Evolutionary conservation across 2,113 vertebrate species (phyloP), one percentile per base, ranked within the genome.

Genomic region (Rhodinocichla rosea): DNA sequence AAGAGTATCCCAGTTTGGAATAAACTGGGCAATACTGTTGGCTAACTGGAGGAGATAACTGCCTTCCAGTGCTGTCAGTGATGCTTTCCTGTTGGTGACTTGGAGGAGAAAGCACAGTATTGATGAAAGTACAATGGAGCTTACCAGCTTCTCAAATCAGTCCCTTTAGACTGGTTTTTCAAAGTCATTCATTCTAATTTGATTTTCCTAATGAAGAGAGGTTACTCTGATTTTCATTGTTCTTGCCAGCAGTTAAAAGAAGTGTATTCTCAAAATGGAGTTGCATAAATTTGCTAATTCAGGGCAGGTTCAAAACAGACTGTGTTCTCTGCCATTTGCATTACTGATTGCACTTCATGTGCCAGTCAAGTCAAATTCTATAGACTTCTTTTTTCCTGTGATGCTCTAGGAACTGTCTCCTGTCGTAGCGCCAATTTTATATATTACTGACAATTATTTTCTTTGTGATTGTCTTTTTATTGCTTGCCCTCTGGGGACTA

Each of bases 381-480:
- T 7, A 16, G 49, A 59, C 40, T 53, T 80, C 8, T 14, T 65
- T 93, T 90, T n/a, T 94, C 98, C 97, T 98, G 97, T 96, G 96
- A 98, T 98, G 98, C 96, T 97, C 98, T 98, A 96, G 98, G 97
- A 98, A 98, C 97, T 98, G 97, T 98, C 98, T 98, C 97, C 97
- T 96, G 94, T 89, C 95, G 97, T 98, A 98, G 97, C 97, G 87
- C 96, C 97, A 73, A 86, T 98, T 97, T 97, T 94, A 97, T 97
- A 95, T 97, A 97, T 98, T 97, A 98, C 98, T 99, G 99, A 99
- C 98, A 95, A 96, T 97, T 99, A 96, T 99, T 98, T 98, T 99
- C 97, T 98, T 97, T 99, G 97, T 99, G 99, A 98, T 99, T 99
- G 98, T 99, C 98, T 98, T 98, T 98, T 98, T 98, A 97, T 98